phyloP scores from a whole-genome alignment of 1,140 invertebrate species.

The Pantala flavescens region DNA sequence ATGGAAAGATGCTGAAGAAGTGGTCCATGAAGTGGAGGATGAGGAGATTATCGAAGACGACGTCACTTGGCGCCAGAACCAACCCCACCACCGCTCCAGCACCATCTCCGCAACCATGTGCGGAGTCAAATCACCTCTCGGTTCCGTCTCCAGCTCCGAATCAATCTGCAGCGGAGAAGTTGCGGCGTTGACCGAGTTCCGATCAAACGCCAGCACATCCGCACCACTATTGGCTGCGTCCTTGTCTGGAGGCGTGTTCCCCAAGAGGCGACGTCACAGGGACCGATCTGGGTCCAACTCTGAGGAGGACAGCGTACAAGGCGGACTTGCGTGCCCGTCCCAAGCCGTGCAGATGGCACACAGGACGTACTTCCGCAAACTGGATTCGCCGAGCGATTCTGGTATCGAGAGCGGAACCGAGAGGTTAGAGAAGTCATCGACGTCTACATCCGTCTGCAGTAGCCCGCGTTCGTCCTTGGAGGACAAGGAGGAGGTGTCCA shows the following conservation, averaged over 20 bases:
- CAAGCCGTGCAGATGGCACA: background rate
- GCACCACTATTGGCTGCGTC: slow-evolving; percentile 68
- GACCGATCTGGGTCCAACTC: background rate
- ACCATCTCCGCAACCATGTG: background rate
- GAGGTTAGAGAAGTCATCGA: slow-evolving; percentile 61
- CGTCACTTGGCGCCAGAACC: slow-evolving; percentile 54
- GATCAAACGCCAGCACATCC: slow-evolving; percentile 21
- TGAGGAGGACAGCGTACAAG: background rate
- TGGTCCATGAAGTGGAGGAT: slow-evolving; percentile 30
- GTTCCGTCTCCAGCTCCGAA: slow-evolving; percentile 75
- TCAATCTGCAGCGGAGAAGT: slow-evolving; percentile 56
- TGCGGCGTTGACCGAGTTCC: slow-evolving; percentile 49
- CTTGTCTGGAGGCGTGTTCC: slow-evolving; percentile 42
- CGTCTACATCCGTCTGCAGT: slow-evolving; percentile 69
- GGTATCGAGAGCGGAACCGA: slow-evolving; percentile 88
- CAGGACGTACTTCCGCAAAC: slow-evolving; percentile 49
- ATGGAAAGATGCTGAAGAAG: slow-evolving; percentile 47
- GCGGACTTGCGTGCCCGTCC: background rate
- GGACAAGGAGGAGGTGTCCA: slow-evolving; percentile 51
- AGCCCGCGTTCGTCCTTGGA: slow-evolving; percentile 76
- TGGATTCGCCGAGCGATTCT: slow-evolving; percentile 79
- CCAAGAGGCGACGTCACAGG: background rate
- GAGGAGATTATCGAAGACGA: slow-evolving; percentile 34
- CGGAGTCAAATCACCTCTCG: slow-evolving; percentile 63
- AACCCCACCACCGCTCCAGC: background rate